A percentile compares a stretch with the other conserved stretches of the same genome.
phyloP scores from a whole-genome alignment of 2,113 vertebrate genomes.

The Tachycineta bicolor region DNA sequence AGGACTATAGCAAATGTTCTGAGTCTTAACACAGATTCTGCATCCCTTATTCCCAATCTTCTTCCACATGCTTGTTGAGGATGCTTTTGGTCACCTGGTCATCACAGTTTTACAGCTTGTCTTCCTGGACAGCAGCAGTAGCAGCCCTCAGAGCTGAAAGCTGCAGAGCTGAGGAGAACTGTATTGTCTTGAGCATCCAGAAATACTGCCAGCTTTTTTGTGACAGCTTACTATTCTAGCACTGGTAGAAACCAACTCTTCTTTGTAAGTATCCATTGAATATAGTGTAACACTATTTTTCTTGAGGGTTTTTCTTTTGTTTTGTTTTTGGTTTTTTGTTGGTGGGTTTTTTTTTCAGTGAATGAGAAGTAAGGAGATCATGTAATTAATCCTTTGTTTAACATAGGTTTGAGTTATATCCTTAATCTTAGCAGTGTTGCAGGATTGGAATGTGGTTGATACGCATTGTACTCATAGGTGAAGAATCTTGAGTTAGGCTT shows the following conservation, averaged over 20 bases:
- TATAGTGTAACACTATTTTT: neutral
- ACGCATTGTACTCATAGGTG: neutral
- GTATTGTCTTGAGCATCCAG: neutral
- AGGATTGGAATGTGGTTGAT: neutral
- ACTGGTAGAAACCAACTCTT: neutral
- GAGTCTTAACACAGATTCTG: neutral
- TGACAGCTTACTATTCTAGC: neutral
- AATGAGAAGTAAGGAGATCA: neutral
- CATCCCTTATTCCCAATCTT: neutral
- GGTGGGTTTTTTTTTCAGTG: neutral
- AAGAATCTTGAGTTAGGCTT: neutral
- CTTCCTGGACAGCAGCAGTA: neutral
- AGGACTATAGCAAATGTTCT: neutral
- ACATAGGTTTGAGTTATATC: neutral
- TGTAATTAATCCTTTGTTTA: neutral
- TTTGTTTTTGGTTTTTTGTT: neutral
- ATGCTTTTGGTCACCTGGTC: conserved; percentile 18
- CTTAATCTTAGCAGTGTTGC: neutral
- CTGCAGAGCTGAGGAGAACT: neutral
- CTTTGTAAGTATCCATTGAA: neutral
- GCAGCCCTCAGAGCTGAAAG: neutral
- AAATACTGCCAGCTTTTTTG: neutral
- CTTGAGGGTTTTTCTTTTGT: neutral
- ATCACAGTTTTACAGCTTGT: neutral
- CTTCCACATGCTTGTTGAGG: neutral